Conservation (phyloP, 2,888 invertebrate genomes). For the Melinopterus prodromus region DNA sequence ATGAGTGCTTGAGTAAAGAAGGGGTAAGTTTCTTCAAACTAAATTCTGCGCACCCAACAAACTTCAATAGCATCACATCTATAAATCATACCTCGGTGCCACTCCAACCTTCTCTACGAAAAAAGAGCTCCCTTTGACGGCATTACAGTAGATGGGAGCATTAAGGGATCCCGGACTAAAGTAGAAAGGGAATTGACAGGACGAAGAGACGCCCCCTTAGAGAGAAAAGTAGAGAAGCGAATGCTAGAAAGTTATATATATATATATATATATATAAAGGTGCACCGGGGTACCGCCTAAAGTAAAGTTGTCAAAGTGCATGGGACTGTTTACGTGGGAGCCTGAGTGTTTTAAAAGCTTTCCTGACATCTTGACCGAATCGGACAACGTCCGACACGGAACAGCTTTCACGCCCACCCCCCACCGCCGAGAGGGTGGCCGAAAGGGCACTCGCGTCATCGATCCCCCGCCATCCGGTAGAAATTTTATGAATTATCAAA, state of each 20-base stretch:
- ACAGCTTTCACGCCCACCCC: slow-evolving; percentile 60
- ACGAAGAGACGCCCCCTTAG: neutral
- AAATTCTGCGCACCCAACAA: no score
- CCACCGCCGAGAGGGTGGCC: slow-evolving; percentile 29
- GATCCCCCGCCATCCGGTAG: neutral
- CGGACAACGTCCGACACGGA: slow-evolving; percentile 62
- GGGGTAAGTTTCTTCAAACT: no score
- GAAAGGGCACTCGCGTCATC: slow-evolving; percentile 12
- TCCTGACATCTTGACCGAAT: slow-evolving; percentile 63
- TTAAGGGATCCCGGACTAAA: neutral
- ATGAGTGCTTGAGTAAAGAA: slow-evolving; percentile 12
- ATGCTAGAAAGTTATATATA: neutral
- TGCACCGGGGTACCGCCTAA: slow-evolving; percentile 15
- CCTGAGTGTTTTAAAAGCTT: slow-evolving; percentile 62
- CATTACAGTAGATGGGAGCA: neutral
- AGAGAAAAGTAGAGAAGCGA: neutral
- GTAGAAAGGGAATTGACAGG: neutral
- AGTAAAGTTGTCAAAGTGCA: slow-evolving; percentile 18
- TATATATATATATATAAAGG: slow-evolving; percentile 12
- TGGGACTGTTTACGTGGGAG: slow-evolving; percentile 40
- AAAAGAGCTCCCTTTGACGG: neutral
- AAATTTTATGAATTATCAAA: neutral
- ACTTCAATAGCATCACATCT: neutral
- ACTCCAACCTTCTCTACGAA: neutral
- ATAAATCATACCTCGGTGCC: neutral